Evolutionary conservation across 2,797 vertebrate genomes (phyloP).

Genomic region (Pseudochirops cupreus): DNA sequence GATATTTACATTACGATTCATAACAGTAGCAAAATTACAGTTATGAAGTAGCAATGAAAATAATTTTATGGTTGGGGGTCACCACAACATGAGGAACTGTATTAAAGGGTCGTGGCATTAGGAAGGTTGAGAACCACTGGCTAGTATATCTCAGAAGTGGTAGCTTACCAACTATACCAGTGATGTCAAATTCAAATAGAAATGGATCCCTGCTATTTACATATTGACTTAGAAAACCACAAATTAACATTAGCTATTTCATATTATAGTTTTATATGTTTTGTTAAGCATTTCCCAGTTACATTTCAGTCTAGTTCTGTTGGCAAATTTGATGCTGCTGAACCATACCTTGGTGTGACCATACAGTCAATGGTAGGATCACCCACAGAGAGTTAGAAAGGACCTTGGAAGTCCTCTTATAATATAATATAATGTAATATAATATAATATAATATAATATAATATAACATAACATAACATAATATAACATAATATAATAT

Average conservation of each 20-base stretch:
- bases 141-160: not conserved
- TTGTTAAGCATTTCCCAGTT: not conserved
- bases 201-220: not conserved
- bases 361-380: not conserved
- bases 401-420: not conserved
- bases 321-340: not conserved
- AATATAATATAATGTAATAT: no score
- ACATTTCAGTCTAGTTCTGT: not conserved
- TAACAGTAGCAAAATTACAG: no score
- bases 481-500: no score
- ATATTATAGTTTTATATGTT: not conserved
- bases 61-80: no score
- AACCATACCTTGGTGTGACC: not conserved
- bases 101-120: no score
- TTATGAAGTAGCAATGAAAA: no score
- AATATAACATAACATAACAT: no score
- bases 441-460: no score
- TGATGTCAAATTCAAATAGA: not conserved
- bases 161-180: not conserved
- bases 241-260: not conserved
- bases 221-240: not conserved
- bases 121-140: no score
- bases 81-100: no score
- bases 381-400: not conserved
- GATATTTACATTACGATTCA: no score